phyloP scores from a whole-genome alignment of 2,113 vertebrate species.

The Tamias sibiricus region DNA sequence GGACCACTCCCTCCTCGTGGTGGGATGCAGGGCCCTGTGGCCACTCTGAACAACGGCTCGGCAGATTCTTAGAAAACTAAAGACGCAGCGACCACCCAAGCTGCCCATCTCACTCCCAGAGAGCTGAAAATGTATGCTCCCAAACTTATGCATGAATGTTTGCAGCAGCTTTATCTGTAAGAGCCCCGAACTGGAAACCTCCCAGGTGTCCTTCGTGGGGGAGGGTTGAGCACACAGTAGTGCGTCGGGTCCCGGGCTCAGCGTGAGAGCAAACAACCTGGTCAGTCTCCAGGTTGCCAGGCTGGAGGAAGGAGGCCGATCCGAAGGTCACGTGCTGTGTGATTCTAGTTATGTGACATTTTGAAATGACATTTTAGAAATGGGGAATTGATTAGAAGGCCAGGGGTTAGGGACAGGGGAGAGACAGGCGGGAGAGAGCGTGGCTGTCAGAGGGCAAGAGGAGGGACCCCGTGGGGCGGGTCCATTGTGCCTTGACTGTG shows the following conservation, averaged over 20 bases:
- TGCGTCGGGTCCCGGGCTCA: fast-evolving
- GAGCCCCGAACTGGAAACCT: background rate
- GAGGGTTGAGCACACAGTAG: background rate
- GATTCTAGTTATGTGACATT: background rate
- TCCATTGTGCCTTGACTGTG: too few species aligned
- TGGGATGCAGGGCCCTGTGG: background rate
- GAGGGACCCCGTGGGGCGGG: fast-evolving
- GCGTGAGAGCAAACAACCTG: background rate
- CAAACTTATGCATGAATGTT: background rate
- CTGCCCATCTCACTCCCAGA: background rate
- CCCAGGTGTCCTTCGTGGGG: background rate
- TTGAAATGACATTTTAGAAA: background rate
- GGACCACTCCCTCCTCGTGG: fast-evolving
- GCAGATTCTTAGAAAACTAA: background rate
- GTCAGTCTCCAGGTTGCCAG: background rate
- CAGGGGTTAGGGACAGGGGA: background rate
- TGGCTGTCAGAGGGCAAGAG: background rate
- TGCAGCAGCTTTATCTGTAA: background rate
- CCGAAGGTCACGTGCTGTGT: background rate
- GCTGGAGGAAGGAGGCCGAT: background rate
- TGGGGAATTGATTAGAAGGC: background rate
- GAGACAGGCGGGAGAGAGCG: background rate
- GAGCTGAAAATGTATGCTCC: background rate
- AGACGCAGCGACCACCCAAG: too few species aligned
- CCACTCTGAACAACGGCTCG: background rate